phyloP scores from a whole-genome alignment of 2,797 vertebrate genomes.

The Lepus oiostolus region DNA sequence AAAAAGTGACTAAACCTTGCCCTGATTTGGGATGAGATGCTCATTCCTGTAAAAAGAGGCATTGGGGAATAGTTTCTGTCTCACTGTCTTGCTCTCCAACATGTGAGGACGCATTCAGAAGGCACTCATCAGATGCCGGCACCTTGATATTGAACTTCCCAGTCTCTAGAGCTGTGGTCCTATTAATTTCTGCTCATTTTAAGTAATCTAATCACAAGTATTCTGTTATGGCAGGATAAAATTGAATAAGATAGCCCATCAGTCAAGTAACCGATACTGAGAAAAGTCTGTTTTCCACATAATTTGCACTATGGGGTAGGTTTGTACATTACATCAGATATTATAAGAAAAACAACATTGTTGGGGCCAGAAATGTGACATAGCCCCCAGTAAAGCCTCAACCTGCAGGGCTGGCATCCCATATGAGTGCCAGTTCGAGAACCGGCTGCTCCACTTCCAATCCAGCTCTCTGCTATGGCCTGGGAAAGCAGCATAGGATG shows the following conservation, averaged over 20 bases:
- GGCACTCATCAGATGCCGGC: rapidly evolving
- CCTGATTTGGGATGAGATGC: background rate
- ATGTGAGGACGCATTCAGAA: background rate
- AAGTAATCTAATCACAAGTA: background rate
- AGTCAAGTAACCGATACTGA: background rate
- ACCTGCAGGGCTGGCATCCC: no score
- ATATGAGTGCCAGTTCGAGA: no score
- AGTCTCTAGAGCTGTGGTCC: background rate
- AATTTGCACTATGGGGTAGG: background rate
- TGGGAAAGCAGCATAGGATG: no score
- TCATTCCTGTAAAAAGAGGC: background rate
- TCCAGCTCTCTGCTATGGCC: no score
- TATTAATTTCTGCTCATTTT: background rate
- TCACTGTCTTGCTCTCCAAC: background rate
- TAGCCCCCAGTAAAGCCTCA: no score
- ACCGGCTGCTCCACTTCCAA: no score
- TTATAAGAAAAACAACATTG: background rate
- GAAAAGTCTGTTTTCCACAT: background rate
- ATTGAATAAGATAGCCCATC: background rate
- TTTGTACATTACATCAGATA: background rate
- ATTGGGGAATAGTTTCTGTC: background rate
- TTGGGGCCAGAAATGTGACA: background rate
- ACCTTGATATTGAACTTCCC: background rate
- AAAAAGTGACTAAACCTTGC: background rate
- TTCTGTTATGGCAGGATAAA: background rate